phyloP scores from a whole-genome alignment of 1,140 invertebrate genomes.

The Tetragonula clypearis region DNA sequence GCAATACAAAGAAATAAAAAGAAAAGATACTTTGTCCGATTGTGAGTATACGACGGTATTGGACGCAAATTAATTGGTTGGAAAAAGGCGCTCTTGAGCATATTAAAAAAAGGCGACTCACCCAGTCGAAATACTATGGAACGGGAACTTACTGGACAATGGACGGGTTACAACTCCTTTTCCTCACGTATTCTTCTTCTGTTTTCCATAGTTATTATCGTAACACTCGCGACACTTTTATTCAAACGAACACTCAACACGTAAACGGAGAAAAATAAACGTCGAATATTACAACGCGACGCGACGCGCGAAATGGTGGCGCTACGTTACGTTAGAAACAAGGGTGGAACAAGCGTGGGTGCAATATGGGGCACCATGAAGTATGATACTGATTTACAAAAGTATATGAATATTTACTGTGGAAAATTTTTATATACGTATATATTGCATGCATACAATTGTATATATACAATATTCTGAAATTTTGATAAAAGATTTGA shows the following conservation, averaged over 20 bases:
- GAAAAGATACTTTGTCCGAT: neutral
- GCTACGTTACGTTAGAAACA: conserved; percentile 1
- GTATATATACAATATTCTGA: no score
- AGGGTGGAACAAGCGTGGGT: neutral
- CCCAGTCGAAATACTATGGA: conserved; percentile 10
- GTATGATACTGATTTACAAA: no score
- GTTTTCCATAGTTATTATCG: conserved; percentile 1
- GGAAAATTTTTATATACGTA: no score
- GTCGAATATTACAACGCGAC: neutral
- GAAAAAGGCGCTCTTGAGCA: neutral
- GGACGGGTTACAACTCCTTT: conserved; percentile 3
- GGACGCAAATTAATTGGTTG: conserved; percentile 28
- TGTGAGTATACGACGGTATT: neutral
- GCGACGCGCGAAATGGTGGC: neutral
- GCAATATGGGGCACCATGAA: neutral
- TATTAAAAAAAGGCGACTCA: conserved; percentile 22
- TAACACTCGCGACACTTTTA: conserved; percentile 6
- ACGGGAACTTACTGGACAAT: conserved; percentile 14
- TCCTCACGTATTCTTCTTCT: conserved; percentile 11
- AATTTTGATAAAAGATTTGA: no score
- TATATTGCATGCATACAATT: no score
- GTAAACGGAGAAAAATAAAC: neutral
- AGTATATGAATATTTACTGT: no score
- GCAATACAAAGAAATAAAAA: neutral
- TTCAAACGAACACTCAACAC: conserved; percentile 11